A percentile compares a stretch with the other conserved stretches of the same genome.
Conservation (phyloP, 1,140 invertebrate genomes). For the Lepidurus arcticus region DNA sequence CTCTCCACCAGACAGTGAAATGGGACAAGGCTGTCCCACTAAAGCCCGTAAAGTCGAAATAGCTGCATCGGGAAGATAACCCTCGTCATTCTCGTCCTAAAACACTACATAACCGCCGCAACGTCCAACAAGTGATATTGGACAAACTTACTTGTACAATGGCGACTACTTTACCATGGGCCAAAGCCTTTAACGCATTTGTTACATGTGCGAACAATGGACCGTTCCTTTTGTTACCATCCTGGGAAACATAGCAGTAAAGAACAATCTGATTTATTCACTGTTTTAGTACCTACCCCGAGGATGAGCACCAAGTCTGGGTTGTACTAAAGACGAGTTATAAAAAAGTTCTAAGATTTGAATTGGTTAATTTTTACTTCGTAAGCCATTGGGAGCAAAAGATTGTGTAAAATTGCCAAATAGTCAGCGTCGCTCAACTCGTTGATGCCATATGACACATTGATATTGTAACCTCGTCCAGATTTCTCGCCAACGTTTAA, state of each 20-base stretch:
- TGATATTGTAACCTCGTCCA: not conserved
- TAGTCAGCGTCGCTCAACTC: not conserved
- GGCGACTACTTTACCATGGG: constrained; percentile 68
- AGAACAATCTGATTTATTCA: not conserved
- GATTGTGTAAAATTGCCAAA: not conserved
- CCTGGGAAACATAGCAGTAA: constrained; percentile 50
- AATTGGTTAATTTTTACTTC: not conserved
- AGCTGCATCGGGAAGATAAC: constrained; percentile 80
- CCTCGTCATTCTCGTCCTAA: constrained; percentile 83
- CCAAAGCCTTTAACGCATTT: constrained; percentile 63
- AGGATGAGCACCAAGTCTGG: not conserved
- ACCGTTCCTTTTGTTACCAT: constrained; percentile 83
- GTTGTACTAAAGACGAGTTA: not conserved
- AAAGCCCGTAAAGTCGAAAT: constrained; percentile 74
- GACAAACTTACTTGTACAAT: constrained; percentile 60
- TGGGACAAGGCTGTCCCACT: constrained; percentile 74
- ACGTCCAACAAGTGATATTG: constrained; percentile 33
- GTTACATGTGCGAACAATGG: constrained; percentile 78
- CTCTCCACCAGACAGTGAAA: not conserved
- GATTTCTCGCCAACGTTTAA: not conserved
- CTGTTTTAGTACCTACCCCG: not conserved
- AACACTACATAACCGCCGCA: constrained; percentile 39
- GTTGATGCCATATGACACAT: not conserved
- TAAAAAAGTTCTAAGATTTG: not conserved
- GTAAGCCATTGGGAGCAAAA: not conserved